phyloP scores from a whole-genome alignment of 2,797 vertebrate genomes.

The Phataginus tetradactyla region DNA sequence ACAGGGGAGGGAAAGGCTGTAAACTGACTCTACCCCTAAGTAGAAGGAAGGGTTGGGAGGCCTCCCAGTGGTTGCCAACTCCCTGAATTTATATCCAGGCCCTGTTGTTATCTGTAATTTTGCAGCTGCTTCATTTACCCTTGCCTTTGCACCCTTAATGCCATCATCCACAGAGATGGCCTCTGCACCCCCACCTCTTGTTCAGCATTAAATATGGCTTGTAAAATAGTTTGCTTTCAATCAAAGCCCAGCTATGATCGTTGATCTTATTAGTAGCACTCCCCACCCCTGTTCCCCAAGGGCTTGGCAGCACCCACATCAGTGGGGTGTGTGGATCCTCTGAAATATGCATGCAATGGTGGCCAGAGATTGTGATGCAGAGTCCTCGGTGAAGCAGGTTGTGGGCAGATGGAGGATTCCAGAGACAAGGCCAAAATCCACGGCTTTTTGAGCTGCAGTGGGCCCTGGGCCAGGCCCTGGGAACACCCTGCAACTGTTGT shows the following conservation, averaged over 20 bases:
- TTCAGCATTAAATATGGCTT: neutral
- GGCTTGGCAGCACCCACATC: neutral
- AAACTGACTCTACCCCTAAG: neutral
- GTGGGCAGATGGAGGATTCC: neutral
- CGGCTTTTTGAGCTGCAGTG: too few species aligned
- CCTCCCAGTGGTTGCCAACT: neutral
- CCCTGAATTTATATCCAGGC: neutral
- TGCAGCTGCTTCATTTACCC: conserved; percentile 14
- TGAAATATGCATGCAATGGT: neutral
- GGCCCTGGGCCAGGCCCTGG: neutral
- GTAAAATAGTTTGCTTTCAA: conserved; percentile 25
- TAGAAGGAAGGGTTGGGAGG: neutral
- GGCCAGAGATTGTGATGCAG: neutral
- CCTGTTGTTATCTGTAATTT: neutral
- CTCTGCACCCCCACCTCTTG: neutral
- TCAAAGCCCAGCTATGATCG: neutral
- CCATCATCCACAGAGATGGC: neutral
- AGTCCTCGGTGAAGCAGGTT: neutral
- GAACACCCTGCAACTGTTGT: neutral
- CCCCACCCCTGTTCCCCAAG: neutral
- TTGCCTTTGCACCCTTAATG: neutral
- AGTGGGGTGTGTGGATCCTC: neutral
- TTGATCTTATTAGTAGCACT: neutral
- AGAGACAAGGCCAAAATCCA: neutral
- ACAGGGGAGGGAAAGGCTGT: neutral